Base-by-base conservation (phyloP, 2,888 invertebrate genomes). In the Atethmia centrago region DNA sequence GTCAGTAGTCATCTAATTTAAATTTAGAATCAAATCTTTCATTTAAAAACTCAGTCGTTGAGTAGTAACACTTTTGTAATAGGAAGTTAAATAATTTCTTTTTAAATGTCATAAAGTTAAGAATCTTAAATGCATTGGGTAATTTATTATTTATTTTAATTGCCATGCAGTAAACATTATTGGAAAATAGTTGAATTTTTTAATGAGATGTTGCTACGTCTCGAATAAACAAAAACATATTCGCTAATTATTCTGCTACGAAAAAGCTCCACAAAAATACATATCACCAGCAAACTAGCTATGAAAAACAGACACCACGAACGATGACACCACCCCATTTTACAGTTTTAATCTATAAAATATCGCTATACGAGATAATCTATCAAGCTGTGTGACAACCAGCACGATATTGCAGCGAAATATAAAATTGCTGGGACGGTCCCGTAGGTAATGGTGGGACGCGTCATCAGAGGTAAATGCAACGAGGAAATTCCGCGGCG, bases 391-490 rank as follows among this genome's bases (percentile, higher is more conserved):
- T 80, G 81, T 76, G 86, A 87, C 86, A 80, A 77, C 79, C 74
- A 74, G 84, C 79, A 83, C 82, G 85, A 85, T 88, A 87, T 88
- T 86, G 88, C 87, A 85, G 87, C 83, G 86, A 90, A 88, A 90
- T 92, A 90, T 88, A 88, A 90, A 90, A 90, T 90, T 87, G 90
- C 83, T 66, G 69, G 75, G 68, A 82, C 82, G 82, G 74, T 84
- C 80, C 74, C 82, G 77, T 77, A 83, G 84, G 90, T 89, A 90
- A 90, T 87, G 82, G 85, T 78, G 71, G 80, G 74, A 77, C 87
- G 85, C 86, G 90, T 92, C 92, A 92, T 92, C 92, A 91, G 88
- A 85, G 88, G 90, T 90, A 91, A 92, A 92, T 93, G 92, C 90
- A 89, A 88, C 90, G 87, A 88, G 90, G 87, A 90, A 90, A 92